Conservation (phyloP, 2,797 vertebrate genomes). For the Macrochelys suwanniensis region DNA sequence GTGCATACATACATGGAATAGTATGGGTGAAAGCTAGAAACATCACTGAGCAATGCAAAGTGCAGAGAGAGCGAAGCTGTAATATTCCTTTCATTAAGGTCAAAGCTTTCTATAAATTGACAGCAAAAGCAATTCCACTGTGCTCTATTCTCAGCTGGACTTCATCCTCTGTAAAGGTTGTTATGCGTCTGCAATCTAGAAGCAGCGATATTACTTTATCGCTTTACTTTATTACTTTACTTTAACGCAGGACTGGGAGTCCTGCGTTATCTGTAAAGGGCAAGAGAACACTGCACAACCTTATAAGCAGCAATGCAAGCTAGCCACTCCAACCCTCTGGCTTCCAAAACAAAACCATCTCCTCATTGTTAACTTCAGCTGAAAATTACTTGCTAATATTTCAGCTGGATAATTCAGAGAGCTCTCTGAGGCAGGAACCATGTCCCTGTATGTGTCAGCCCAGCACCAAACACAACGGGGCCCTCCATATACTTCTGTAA, state of each 20-base stretch:
- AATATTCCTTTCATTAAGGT: conserved; percentile 33
- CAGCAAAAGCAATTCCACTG: conserved; percentile 23
- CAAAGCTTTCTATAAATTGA: conserved; percentile 35
- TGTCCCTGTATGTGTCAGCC: background rate
- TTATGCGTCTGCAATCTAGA: background rate
- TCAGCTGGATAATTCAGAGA: background rate
- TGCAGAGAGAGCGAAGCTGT: conserved; percentile 38
- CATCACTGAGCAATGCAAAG: conserved; percentile 33
- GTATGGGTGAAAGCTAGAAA: conserved; percentile 32
- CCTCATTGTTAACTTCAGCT: background rate
- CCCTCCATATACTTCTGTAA: background rate
- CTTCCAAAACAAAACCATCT: background rate
- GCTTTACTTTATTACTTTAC: no score
- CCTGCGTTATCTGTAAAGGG: background rate
- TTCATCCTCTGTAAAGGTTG: background rate
- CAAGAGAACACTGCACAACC: background rate
- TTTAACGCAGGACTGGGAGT: no score
- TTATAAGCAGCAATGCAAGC: background rate
- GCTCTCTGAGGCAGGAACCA: background rate
- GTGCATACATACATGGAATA: conserved; percentile 30
- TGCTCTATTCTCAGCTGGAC: conserved; percentile 25
- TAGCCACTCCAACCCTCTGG: background rate
- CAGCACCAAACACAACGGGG: background rate
- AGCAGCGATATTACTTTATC: background rate
- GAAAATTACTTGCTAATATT: background rate